Evolutionary conservation across 2,888 invertebrate genomes (phyloP).

Genomic region (Zaprionus lineosus): DNA sequence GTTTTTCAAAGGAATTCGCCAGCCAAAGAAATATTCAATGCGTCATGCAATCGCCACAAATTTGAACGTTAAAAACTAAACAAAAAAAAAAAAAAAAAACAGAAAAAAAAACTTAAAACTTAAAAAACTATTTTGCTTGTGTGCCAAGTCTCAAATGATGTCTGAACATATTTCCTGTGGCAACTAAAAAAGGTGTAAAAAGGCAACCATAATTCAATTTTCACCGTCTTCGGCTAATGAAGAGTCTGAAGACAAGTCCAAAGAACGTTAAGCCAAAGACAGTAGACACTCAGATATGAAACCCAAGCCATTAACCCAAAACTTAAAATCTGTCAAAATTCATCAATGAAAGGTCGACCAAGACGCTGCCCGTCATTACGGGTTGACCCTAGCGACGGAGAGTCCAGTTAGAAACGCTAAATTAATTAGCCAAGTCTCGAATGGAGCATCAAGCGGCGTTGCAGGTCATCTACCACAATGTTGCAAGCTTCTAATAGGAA

Average conservation of each 20-base stretch:
- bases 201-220: constrained; percentile 52
- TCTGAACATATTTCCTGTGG: no score
- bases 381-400: constrained; percentile 40
- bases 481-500: no score
- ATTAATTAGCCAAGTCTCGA: no score
- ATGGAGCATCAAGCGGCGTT: no score
- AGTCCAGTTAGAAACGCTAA: constrained; percentile 57
- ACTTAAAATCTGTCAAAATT: constrained; percentile 55
- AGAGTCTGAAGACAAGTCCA: constrained; percentile 9
- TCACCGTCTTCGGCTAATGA: constrained; percentile 45
- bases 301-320: constrained; percentile 49
- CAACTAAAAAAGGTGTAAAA: constrained; percentile 37
- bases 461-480: no score
- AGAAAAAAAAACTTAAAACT: no score
- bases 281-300: no score
- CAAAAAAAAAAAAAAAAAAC: no score
- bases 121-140: no score
- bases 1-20: constrained; percentile 46
- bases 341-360: constrained; percentile 54
- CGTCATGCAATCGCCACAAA: constrained; percentile 39
- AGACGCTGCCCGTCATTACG: constrained; percentile 17
- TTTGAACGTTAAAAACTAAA: no score
- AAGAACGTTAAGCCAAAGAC: no score
- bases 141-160: no score
- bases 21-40: constrained; percentile 37